These are phyloP conservation scores for Eudasyphora cyanicolor DNA, from an alignment of 2,888 invertebrate genomes.

Conservation along the genomic window DNA sequence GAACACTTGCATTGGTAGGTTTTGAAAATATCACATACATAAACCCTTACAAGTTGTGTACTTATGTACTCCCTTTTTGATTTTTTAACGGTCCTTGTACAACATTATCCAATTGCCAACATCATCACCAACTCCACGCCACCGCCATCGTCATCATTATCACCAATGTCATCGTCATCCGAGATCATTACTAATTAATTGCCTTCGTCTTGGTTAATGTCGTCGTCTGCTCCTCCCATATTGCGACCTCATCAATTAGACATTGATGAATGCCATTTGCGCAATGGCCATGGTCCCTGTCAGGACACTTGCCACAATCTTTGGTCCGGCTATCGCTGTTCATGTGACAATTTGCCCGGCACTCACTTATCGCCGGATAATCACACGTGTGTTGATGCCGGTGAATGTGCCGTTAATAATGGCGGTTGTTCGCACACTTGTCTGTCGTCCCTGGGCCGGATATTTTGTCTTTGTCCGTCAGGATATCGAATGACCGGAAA, in stretches of 20 bases:
- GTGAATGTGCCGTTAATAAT: constrained; percentile 79
- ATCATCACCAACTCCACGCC: constrained; percentile 26
- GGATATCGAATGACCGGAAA: constrained; percentile 77
- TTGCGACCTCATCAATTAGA: constrained; percentile 76
- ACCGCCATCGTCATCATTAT: constrained; percentile 14
- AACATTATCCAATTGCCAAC: no score
- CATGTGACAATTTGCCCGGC: constrained; percentile 82
- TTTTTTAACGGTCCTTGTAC: constrained; percentile 30
- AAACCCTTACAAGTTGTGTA: constrained; percentile 22
- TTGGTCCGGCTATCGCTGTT: constrained; percentile 83
- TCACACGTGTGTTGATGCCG: constrained; percentile 81
- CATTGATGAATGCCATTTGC: constrained; percentile 83
- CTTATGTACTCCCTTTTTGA: constrained; percentile 36
- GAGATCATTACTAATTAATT: constrained; percentile 37
- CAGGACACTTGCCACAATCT: constrained; percentile 84
- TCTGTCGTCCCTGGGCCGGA: constrained; percentile 78
- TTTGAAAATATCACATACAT: constrained; percentile 28
- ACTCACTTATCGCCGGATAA: constrained; percentile 82
- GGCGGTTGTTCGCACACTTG: constrained; percentile 81
- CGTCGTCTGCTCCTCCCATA: not conserved
- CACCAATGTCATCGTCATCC: constrained; percentile 14
- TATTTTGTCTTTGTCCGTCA: constrained; percentile 82
- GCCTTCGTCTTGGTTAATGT: not conserved
- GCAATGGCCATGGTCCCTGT: constrained; percentile 84
- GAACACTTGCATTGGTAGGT: constrained; percentile 81